Evolutionary conservation across 2,797 vertebrate genomes (phyloP).

Genomic region (Bradypodion ventrale): DNA sequence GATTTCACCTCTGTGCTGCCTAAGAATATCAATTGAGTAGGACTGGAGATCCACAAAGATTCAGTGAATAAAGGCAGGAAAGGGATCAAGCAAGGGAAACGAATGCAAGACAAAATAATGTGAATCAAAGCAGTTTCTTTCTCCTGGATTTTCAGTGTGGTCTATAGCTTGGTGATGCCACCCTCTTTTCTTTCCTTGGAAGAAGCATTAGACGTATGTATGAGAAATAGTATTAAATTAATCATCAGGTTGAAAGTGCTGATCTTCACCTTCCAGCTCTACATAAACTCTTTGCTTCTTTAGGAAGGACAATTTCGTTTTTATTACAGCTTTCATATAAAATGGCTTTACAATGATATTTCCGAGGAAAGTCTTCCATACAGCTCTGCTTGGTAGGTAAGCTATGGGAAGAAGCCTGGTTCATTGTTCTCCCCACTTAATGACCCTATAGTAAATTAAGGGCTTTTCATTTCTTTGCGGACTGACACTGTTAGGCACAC

Average conservation of each 20-base stretch:
- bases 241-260: constrained; percentile 9
- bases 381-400: neutral
- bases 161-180: neutral
- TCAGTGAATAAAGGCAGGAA: neutral
- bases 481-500: neutral
- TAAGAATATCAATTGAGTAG: neutral
- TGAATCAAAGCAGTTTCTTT: neutral
- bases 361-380: neutral
- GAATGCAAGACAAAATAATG: neutral
- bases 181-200: neutral
- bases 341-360: constrained; percentile 8
- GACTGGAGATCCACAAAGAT: no score
- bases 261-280: neutral
- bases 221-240: constrained; percentile 23
- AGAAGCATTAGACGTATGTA: constrained; percentile 10
- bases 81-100: neutral
- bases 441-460: neutral
- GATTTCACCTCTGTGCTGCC: neutral
- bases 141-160: neutral
- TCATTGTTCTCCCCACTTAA: neutral
- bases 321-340: constrained; percentile 24
- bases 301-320: constrained; percentile 13
- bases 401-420: neutral
- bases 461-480: neutral
- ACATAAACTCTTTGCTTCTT: neutral